These are phyloP conservation scores for Piscicola geometra DNA, from an alignment of 2,888 invertebrate species.

Conservation along the genomic window DNA sequence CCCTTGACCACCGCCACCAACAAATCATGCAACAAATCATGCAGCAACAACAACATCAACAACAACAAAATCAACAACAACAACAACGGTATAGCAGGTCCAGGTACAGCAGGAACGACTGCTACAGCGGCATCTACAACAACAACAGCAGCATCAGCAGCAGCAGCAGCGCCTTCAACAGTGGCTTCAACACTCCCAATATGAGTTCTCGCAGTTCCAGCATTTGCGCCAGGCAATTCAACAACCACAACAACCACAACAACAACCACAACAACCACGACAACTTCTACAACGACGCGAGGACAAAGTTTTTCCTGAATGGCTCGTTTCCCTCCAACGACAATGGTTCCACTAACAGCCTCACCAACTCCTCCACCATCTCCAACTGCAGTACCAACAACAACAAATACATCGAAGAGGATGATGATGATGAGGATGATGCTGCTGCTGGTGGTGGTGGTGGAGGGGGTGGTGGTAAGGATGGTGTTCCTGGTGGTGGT, in stretches of 20 bases:
- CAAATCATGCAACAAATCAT: not conserved
- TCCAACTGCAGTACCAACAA: not conserved
- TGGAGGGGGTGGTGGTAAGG: too few relatives aligned
- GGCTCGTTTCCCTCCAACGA: slow-evolving; percentile 2
- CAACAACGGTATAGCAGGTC: not conserved
- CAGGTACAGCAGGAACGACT: too few relatives aligned
- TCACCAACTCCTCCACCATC: slow-evolving; percentile 16
- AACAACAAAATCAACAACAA: not conserved
- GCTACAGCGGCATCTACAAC: not conserved
- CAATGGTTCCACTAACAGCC: not conserved
- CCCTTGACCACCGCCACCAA: slow-evolving; percentile 5
- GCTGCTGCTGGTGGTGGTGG: too few relatives aligned
- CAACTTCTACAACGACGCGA: not conserved
- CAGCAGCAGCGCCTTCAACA: not conserved
- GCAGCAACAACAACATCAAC: not conserved
- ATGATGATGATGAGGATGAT: slow-evolving; percentile 5
- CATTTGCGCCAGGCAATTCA: not conserved
- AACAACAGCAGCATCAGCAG: not conserved
- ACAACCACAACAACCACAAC: not conserved
- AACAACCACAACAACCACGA: not conserved
- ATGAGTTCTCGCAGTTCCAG: slow-evolving; percentile 1
- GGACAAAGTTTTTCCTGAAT: not conserved
- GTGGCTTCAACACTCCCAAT: not conserved
- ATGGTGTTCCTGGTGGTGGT: too few relatives aligned
- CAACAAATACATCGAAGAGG: not conserved